These are phyloP conservation scores for Poeciliopsis occidentalis DNA, from an alignment of 2,113 vertebrate species.

Conservation along the genomic window DNA sequence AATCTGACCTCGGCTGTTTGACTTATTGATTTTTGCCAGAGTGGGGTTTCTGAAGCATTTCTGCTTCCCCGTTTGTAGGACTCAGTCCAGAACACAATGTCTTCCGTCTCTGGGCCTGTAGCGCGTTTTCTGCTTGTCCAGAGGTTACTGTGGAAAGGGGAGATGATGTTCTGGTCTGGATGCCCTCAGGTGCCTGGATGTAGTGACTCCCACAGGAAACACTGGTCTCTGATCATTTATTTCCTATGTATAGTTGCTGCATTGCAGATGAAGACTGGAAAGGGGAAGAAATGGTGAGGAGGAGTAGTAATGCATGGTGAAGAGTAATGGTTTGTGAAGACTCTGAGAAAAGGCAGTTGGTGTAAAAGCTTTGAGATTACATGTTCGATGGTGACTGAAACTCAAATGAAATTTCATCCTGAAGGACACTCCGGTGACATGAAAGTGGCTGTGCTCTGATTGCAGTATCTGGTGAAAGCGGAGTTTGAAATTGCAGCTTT, in stretches of 20 bases:
- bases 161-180: slow-evolving; percentile 39
- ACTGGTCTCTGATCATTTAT: slow-evolving; percentile 51
- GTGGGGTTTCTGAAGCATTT: slow-evolving; percentile 54
- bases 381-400: background rate
- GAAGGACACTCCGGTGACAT: slow-evolving; percentile 42
- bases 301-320: slow-evolving; percentile 17
- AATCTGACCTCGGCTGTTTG: slow-evolving; percentile 67
- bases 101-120: slow-evolving; percentile 14
- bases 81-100: slow-evolving; percentile 41
- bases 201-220: slow-evolving; percentile 58
- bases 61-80: slow-evolving; percentile 37
- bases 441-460: slow-evolving; percentile 10
- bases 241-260: slow-evolving; percentile 73
- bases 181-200: slow-evolving; percentile 39
- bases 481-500: slow-evolving; percentile 10
- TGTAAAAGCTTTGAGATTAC: slow-evolving; percentile 28
- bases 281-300: slow-evolving; percentile 44
- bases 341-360: slow-evolving; percentile 55
- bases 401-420: slow-evolving; percentile 38
- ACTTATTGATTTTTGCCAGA: slow-evolving; percentile 68
- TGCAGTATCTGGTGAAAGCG: slow-evolving; percentile 11
- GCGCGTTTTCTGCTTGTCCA: slow-evolving; percentile 32
- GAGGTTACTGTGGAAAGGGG: slow-evolving; percentile 43
- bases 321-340: slow-evolving; percentile 43
- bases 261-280: slow-evolving; percentile 67